Conservation (phyloP, 1,140 invertebrate species). For the Zaprionus camerounensis region DNA sequence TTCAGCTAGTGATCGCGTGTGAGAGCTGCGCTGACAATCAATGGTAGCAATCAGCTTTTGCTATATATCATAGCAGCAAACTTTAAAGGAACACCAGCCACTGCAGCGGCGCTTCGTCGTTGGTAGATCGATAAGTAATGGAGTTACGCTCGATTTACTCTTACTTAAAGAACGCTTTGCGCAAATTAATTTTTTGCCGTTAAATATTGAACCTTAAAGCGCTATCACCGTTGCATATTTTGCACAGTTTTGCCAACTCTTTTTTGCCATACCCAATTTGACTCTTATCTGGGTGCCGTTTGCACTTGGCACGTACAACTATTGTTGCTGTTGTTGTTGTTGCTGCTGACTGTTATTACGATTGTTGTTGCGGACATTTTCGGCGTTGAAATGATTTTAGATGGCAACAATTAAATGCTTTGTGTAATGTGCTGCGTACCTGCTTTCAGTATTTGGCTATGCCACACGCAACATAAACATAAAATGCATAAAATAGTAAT, state of each 20-base stretch:
- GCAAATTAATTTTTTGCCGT: background rate
- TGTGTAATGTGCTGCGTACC: conserved; percentile 72
- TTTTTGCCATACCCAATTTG: conserved; percentile 22
- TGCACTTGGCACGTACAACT: conserved; percentile 69
- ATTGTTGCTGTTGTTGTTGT: conserved; percentile 37
- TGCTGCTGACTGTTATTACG: conserved; percentile 26
- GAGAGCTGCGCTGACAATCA: no score
- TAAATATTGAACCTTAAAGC: background rate
- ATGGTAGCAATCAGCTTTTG: background rate
- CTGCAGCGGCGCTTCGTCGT: no score
- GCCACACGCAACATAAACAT: conserved; percentile 52
- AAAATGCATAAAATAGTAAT: conserved; percentile 73
- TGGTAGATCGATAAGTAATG: background rate
- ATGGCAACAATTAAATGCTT: conserved; percentile 75
- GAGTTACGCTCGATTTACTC: background rate
- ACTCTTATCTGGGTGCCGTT: conserved; percentile 58
- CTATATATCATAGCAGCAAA: background rate
- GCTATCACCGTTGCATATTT: conserved; percentile 17
- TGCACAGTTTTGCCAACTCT: conserved; percentile 12
- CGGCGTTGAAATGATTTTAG: conserved; percentile 70
- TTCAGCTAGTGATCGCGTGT: background rate
- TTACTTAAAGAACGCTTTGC: background rate
- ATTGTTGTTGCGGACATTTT: conserved; percentile 35
- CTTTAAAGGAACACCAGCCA: background rate
- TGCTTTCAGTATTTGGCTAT: conserved; percentile 43